Conservation (phyloP, 2,113 vertebrate genomes). For the Brachyhypopomus gauderio region DNA sequence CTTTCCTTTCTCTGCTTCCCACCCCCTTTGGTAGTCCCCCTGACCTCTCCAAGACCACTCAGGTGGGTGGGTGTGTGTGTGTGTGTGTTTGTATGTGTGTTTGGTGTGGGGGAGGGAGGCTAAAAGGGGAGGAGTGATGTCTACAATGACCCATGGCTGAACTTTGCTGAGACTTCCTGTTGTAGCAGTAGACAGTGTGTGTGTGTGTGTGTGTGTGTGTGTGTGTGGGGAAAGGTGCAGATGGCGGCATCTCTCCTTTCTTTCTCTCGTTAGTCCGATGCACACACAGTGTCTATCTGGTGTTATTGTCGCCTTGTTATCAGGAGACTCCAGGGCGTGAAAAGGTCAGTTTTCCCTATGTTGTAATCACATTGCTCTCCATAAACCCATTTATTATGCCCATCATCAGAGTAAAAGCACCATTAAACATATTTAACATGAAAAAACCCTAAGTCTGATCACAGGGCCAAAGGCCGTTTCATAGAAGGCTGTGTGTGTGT, state of each 20-base stretch:
- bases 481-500: too few relatives aligned
- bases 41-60: slow-evolving; percentile 54
- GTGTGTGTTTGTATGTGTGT: slow-evolving; percentile 30
- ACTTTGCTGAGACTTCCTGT: slow-evolving; percentile 65
- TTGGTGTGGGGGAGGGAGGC: slow-evolving; percentile 12
- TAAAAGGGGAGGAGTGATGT: slow-evolving; percentile 46
- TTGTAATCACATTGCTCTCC: neutral
- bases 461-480: neutral
- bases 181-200: slow-evolving; percentile 46
- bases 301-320: slow-evolving; percentile 40
- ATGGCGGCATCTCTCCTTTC: slow-evolving; percentile 33
- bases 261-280: slow-evolving; percentile 31
- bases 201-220: slow-evolving; percentile 41
- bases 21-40: slow-evolving; percentile 41
- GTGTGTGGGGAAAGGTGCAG: slow-evolving; percentile 39
- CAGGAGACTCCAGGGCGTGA: slow-evolving; percentile 1
- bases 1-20: slow-evolving; percentile 45
- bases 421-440: slow-evolving; percentile 21
- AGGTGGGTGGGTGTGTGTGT: slow-evolving; percentile 53
- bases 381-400: slow-evolving; percentile 1
- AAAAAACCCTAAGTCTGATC: neutral
- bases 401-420: slow-evolving; percentile 16
- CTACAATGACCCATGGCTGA: slow-evolving; percentile 62
- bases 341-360: slow-evolving; percentile 15
- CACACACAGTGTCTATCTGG: slow-evolving; percentile 22